Evolutionary conservation across 2,888 invertebrate species (phyloP).

Genomic region (Lymantria dispar): DNA sequence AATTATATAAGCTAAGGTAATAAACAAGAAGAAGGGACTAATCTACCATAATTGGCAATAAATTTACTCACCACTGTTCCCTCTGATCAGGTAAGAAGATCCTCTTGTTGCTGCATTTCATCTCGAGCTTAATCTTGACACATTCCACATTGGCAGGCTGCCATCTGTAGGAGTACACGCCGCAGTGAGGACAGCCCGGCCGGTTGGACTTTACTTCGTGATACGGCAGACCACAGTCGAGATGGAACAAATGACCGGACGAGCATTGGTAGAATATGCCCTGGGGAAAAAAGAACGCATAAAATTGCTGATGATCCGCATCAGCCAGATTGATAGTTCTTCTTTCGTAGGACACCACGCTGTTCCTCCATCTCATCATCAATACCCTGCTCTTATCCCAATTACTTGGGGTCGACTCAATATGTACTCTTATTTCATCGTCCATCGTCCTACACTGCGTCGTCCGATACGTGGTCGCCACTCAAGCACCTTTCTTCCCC

Average conservation of each 20-base stretch:
- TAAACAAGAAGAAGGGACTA: too few species aligned
- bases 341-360: too few species aligned
- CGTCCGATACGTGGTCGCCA: too few species aligned
- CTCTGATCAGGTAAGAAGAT: slow-evolving; percentile 70
- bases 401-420: too few species aligned
- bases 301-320: background rate
- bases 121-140: slow-evolving; percentile 49
- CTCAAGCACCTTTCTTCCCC: too few species aligned
- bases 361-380: too few species aligned
- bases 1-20: too few species aligned
- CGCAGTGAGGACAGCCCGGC: slow-evolving; percentile 75
- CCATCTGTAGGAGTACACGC: slow-evolving; percentile 60
- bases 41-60: too few species aligned
- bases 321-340: background rate
- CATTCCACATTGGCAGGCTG: slow-evolving; percentile 56
- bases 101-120: slow-evolving; percentile 62
- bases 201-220: slow-evolving; percentile 38
- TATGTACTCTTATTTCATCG: too few species aligned
- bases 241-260: slow-evolving; percentile 91
- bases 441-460: too few species aligned
- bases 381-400: too few species aligned
- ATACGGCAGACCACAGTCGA: slow-evolving; percentile 86
- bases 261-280: slow-evolving; percentile 92
- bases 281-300: slow-evolving; percentile 58
- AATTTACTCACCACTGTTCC: slow-evolving; percentile 59